Conservation (phyloP, 2,888 invertebrate genomes). For the Euzetes globulus region DNA sequence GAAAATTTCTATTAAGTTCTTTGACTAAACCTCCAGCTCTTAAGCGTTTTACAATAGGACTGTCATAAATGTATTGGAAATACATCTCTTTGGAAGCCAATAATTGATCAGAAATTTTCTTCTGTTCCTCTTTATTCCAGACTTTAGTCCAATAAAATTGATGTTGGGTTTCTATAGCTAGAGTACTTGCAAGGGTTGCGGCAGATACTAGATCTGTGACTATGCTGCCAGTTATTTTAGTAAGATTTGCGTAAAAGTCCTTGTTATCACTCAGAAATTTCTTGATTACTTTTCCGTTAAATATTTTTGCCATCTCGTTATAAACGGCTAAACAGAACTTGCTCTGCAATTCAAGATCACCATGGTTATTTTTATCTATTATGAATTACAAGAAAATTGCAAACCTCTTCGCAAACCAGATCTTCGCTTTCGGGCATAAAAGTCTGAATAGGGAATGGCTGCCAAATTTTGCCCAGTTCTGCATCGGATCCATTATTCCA, state of each 20-base stretch:
- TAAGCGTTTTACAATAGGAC: background rate
- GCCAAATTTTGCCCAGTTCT: conserved; percentile 23
- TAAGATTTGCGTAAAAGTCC: background rate
- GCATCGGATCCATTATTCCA: background rate
- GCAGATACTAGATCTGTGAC: background rate
- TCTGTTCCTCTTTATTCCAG: conserved; percentile 1
- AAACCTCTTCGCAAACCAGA: conserved; percentile 10
- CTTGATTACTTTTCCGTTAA: background rate
- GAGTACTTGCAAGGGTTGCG: background rate
- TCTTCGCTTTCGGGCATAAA: conserved; percentile 16
- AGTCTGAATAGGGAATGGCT: conserved; percentile 30
- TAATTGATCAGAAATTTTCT: background rate
- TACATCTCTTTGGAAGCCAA: background rate
- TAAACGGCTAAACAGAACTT: background rate
- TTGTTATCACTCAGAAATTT: background rate
- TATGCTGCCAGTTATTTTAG: background rate
- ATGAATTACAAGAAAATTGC: background rate
- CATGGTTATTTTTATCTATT: background rate
- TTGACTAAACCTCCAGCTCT: conserved; percentile 18
- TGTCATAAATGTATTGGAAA: background rate
- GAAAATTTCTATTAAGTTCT: conserved; percentile 8
- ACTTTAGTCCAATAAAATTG: background rate
- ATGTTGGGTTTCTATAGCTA: background rate
- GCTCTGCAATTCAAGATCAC: background rate
- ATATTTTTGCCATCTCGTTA: background rate